These are phyloP conservation scores for Stegodyphus mimosarum DNA, from an alignment of 1,140 invertebrate species.

Conservation along the genomic window DNA sequence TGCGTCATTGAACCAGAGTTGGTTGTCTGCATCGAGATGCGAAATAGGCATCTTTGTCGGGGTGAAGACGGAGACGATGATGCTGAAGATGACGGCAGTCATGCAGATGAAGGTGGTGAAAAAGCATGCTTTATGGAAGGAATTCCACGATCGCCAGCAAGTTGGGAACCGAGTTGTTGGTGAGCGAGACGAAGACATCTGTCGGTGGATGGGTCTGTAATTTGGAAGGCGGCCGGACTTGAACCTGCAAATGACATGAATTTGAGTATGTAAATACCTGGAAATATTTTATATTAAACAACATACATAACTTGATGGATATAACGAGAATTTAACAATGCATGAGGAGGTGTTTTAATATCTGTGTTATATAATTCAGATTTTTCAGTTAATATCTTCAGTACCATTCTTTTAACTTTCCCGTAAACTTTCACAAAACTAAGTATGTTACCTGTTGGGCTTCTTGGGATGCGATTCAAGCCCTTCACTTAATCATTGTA, in stretches of 20 bases:
- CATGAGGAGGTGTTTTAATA: not conserved
- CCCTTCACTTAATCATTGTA: not conserved
- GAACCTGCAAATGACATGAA: not conserved
- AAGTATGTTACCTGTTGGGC: too few species aligned
- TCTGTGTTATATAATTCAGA: not conserved
- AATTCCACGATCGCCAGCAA: constrained; percentile 5
- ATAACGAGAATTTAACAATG: not conserved
- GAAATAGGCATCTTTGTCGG: not conserved
- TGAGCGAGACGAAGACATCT: not conserved
- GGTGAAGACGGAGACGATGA: not conserved
- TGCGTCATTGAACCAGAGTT: constrained; percentile 83
- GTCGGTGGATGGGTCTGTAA: constrained; percentile 19
- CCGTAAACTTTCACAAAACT: not conserved
- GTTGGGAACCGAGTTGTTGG: not conserved
- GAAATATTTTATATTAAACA: not conserved
- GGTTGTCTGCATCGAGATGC: constrained; percentile 62
- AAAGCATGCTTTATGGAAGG: not conserved
- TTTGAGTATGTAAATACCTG: not conserved
- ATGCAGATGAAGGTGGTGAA: constrained; percentile 11
- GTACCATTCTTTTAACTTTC: not conserved
- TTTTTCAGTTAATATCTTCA: not conserved
- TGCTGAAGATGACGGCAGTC: not conserved
- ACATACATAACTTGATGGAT: not conserved
- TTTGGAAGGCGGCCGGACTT: constrained; percentile 7
- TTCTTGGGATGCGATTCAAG: too few species aligned